Evolutionary conservation across 2,797 vertebrate species (phyloP), one percentile per base, ranked within the genome.

Genomic region (Epinephelus malabaricus): DNA sequence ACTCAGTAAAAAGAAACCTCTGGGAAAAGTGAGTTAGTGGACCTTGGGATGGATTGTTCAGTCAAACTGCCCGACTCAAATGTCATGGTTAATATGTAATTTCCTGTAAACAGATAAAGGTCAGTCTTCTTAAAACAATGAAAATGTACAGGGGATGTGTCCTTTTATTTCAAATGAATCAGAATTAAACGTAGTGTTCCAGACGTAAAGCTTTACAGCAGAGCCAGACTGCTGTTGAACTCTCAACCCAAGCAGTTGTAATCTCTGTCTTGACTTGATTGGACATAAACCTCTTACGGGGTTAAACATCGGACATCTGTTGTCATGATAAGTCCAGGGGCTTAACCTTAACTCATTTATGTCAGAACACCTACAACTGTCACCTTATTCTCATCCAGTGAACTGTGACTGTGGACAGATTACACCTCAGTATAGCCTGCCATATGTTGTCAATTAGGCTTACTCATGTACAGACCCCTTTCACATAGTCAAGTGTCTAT

Each of bases 201-300:
- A 8, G 46, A 79, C 38, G 59, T 13, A 58, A 68, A 62, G 21
- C n/a, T 30, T 13, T 38, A 30, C 78, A 71, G 76, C 55, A 51
- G 30, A 72, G 45, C 30, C 63, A 78, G 66, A 81, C 51, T 34
- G 49, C 53, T 59, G 14, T 38, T 71, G 72, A 88, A 82, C 72
- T 58, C 56, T 83, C 1, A 19, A 64, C 70, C 81, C 81, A 86
- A 89, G 88, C 82, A 79, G 64, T 83, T 72, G 54, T 89, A 92
- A 94, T 90, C 85, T 84, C 55, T 17, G 34, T 86, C 89, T 94
- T 90, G 82, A 92, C 80, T 94, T 94, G 86, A 95, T 90, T 90
- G 82, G 80, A 77, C 63, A 5, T 93, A 93, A 94, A 87, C 90
- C 89, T 94, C 93, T 95, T 93, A 93, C 46, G 74, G 69, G 93